Evolutionary conservation across 2,113 vertebrate species (phyloP), one percentile per base, ranked within the genome.

Genomic region (Psephotus haematonotus): DNA sequence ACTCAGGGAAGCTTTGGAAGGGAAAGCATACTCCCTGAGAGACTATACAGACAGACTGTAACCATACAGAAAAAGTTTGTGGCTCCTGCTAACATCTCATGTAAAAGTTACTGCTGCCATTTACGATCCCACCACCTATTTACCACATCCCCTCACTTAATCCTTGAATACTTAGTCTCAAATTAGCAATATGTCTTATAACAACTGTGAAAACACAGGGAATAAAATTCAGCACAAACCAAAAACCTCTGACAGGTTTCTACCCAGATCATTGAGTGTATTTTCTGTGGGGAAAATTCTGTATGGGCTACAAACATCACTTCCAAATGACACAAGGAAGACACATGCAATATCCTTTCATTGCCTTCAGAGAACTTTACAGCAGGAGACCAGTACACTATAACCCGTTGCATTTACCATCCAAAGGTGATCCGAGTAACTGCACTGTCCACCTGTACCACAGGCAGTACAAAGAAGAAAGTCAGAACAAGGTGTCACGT

Each of bases 401-500:
- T 11, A 33, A 28, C 13, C 7, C 29, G 13, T 41, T 28, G 13
- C 2, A 6, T 50, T 90, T 53, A 9, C 50, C 31, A 43, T 46
- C 15, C 43, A 79, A 91, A 84, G 19, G 47, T 68, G 55, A 84
- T 50, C 3, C 31, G 46, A 17, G 31, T 41, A 60, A 80, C 39
- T 77, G 9, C 35, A 64, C 22, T 79, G 33, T 50, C 57, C 24
- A 47, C 39, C 70, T 64, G 11, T 27, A 39, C 17, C 35, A 39
- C 19, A 33, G 14, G 20, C 10, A 88, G 59, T 27, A 87, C 24
- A 46, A 41, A 57, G 6, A 35, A 53, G 15, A 82, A 77, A 18
- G 4, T 5, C 7, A 35, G 17, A 1, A 64, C 43, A 79, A 60
- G 13, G 2, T 49, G 23, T 55, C 1, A 0, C 17, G 13, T 20